Evolutionary conservation across 1,140 invertebrate genomes (phyloP).

Genomic region (Lamellibrachia luymesi): DNA sequence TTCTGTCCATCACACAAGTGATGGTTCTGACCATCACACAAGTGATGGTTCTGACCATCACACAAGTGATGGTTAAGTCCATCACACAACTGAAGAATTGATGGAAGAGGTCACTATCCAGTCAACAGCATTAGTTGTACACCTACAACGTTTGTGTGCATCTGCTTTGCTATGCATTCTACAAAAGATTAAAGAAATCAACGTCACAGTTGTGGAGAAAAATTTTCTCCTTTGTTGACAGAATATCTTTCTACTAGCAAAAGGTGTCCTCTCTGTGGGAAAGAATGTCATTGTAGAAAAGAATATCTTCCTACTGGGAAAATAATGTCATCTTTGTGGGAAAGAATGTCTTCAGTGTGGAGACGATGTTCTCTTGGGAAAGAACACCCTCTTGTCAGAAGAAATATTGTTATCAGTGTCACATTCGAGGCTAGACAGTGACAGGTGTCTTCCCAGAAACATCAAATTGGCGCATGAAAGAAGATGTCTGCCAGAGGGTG

Average conservation of each 20-base stretch:
- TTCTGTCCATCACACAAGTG: no score
- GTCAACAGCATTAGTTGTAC: no score
- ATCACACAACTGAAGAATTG: no score
- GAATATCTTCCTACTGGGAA: neutral
- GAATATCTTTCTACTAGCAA: neutral
- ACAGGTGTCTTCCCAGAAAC: neutral
- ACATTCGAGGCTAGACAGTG: neutral
- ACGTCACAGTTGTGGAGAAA: neutral
- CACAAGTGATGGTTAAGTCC: no score
- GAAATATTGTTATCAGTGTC: neutral
- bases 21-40: no score
- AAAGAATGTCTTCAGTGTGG: neutral
- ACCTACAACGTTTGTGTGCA: no score
- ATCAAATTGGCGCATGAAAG: neutral
- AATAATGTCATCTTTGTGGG: neutral
- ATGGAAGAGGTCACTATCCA: no score
- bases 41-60: no score
- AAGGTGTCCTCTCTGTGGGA: neutral
- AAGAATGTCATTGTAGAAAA: neutral
- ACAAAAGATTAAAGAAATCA: neutral
- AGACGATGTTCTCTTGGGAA: neutral
- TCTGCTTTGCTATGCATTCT: no score
- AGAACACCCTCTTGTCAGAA: no score
- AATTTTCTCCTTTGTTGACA: no score
- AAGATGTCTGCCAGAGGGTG: neutral